These are phyloP conservation scores for Peromyscus eremicus DNA, from an alignment of 2,797 vertebrate genomes.

Conservation along the genomic window DNA sequence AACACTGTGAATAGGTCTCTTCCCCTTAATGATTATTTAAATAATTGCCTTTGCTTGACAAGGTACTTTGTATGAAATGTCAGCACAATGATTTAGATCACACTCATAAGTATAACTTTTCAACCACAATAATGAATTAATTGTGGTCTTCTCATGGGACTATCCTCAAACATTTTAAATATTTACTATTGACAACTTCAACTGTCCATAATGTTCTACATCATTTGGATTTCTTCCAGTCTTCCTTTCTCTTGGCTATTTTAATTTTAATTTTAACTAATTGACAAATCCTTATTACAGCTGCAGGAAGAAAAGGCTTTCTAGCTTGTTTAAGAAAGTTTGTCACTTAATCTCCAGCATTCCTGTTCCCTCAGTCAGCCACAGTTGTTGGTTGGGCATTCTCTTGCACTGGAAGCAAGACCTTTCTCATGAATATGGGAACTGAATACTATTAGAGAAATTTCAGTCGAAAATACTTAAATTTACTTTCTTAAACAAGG, in stretches of 20 bases:
- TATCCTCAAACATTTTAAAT: conserved; percentile 69
- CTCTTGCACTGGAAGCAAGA: neutral
- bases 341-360: neutral
- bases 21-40: conserved; percentile 74
- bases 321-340: conserved; percentile 3
- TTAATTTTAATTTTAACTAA: conserved; percentile 32
- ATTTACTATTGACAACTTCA: conserved; percentile 56
- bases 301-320: neutral
- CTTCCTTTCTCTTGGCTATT: conserved; percentile 22
- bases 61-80: conserved; percentile 81
- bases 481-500: conserved; percentile 51
- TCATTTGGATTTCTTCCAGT: conserved; percentile 24
- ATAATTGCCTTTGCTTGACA: conserved; percentile 82
- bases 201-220: conserved; percentile 37
- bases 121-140: conserved; percentile 76
- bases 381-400: neutral
- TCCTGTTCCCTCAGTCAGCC: neutral
- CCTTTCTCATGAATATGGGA: neutral
- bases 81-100: conserved; percentile 81
- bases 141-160: conserved; percentile 63
- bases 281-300: neutral
- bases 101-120: conserved; percentile 68
- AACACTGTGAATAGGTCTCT: conserved; percentile 74
- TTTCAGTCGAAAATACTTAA: conserved; percentile 36
- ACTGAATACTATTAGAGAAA: neutral